A percentile compares a stretch with the other conserved stretches of the same genome.
phyloP scores from a whole-genome alignment of 2,113 vertebrate species.

The Nansenia antarctica region DNA sequence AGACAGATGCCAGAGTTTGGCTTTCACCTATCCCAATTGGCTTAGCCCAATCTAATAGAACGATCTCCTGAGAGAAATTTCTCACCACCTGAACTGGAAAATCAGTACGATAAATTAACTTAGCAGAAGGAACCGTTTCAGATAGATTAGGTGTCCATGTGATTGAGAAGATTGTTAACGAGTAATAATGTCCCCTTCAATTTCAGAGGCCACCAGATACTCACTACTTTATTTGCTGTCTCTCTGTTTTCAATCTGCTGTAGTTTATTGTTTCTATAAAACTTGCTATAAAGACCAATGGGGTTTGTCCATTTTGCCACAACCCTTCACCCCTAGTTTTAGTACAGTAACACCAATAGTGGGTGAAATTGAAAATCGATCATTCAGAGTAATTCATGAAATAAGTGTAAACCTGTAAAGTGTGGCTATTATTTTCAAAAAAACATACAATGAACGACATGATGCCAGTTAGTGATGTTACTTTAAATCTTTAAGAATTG shows the following conservation, averaged over 20 bases:
- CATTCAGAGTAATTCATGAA: neutral
- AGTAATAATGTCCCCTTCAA: constrained; percentile 48
- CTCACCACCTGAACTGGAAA: constrained; percentile 34
- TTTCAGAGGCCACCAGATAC: constrained; percentile 37
- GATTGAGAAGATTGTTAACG: constrained; percentile 53
- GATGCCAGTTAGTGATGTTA: neutral
- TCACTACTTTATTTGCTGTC: constrained; percentile 9
- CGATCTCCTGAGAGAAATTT: constrained; percentile 10
- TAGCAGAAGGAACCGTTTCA: constrained; percentile 18
- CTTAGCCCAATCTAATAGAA: constrained; percentile 29
- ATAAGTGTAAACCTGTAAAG: neutral
- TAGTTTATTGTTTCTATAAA: neutral
- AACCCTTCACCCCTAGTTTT: neutral
- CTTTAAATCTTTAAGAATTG: neutral
- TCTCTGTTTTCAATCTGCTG: neutral
- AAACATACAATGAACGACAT: neutral
- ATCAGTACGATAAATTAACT: constrained; percentile 52
- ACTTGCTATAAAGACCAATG: neutral
- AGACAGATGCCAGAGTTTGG: neutral
- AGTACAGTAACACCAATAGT: neutral
- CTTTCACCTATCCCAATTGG: neutral
- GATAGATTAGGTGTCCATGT: constrained; percentile 43
- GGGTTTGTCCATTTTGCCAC: neutral
- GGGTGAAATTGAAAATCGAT: constrained; percentile 1
- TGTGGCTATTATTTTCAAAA: neutral